Evolutionary conservation across 2,888 invertebrate genomes (phyloP), one percentile per base, ranked within the genome.

Genomic region (Pasiphila rectangulata): DNA sequence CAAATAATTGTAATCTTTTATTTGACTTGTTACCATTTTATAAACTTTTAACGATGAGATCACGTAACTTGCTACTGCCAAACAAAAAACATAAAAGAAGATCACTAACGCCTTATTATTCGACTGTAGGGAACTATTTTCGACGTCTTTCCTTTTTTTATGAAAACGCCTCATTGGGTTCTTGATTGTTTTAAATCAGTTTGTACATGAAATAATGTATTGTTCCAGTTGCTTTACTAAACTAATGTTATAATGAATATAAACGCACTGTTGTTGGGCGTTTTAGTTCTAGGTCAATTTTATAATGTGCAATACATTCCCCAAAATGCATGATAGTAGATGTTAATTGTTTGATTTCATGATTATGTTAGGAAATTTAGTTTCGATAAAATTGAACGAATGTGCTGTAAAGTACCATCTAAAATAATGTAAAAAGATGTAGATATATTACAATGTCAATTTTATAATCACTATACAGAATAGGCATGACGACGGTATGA

Each of bases 221-320:
- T n/a, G n/a, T 20, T 2, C 1, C 5, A 27, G 3, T 13, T 27
- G 6, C 27, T 25, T n/a, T 34, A 12, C 15, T 29, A 17, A 32
- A 32, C 15, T 3, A n/a, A n/a, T 35, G 5, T 29, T 42, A 38
- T n/a, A 15, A 29, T 15, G 29, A 29, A 29, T 29, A 29, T 43
- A 12, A 39, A 43, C 23, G 32, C 27, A 2, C 23, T 42, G 12
- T 10, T 34, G 24, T 17, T 27, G 17, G 30, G 16, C 40, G 30
- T 36, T 44, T 54, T 49, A 56, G 54, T 49, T 46, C 44, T 48
- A 56, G 17, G 3, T 32, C 9, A 35, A 49, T 46, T 64, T 56
- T 52, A 55, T 51, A 45, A 60, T 61, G 74, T 78, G 74, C 72
- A 75, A 77, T 74, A 80, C 79, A 79, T 79, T 80, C 80, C 80